Percentiles rank a stretch among this genome's conserved stretches.
phyloP scores from a whole-genome alignment of 2,797 vertebrate genomes.

The Anabacerthia variegaticeps region DNA sequence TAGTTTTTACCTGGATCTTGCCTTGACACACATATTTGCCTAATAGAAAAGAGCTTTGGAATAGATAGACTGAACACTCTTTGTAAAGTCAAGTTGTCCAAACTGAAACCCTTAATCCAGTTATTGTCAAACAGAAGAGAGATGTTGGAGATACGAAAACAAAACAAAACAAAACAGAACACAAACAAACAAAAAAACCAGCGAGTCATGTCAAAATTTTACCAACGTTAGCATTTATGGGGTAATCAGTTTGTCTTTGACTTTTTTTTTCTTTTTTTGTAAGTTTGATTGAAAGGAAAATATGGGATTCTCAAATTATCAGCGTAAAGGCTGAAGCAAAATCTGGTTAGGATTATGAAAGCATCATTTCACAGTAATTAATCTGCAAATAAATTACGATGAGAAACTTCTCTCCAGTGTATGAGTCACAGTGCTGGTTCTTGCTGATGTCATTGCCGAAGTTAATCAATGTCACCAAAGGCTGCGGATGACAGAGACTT shows the following conservation, averaged over 20 bases:
- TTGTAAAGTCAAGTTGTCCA: neutral
- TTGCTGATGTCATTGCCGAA: neutral
- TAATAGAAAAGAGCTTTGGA: neutral
- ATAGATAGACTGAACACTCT: neutral
- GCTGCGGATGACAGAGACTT: neutral
- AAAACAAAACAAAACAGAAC: too few relatives aligned
- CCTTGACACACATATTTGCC: neutral
- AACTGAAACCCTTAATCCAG: neutral
- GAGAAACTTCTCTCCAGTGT: neutral
- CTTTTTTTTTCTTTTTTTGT: neutral
- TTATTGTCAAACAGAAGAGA: neutral
- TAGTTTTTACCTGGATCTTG: neutral
- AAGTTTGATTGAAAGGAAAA: neutral
- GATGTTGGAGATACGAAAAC: neutral
- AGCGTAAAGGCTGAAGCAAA: neutral
- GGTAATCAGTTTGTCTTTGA: neutral
- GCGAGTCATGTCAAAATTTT: neutral
- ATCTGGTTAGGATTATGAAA: neutral
- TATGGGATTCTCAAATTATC: neutral
- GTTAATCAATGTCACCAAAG: neutral
- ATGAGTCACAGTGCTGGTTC: neutral
- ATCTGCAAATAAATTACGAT: neutral
- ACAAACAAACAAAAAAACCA: neutral
- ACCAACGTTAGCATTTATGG: rapidly evolving
- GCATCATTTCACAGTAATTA: neutral